A percentile compares a stretch with the other conserved stretches of the same genome.
Evolutionary conservation across 2,797 vertebrate genomes (phyloP).

Genomic region (Hyperoplus immaculatus): DNA sequence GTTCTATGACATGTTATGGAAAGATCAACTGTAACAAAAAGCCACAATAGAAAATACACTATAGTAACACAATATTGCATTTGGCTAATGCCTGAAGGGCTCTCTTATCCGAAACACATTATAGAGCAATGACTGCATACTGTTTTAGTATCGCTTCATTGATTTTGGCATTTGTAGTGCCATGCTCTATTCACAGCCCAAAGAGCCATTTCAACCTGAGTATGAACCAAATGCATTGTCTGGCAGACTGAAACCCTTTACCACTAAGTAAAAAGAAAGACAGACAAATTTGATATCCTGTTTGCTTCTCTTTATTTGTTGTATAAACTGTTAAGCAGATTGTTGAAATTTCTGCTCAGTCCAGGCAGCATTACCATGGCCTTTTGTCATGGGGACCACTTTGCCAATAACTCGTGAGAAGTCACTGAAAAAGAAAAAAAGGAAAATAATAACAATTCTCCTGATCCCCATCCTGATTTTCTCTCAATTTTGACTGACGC

Average conservation of each 20-base stretch:
- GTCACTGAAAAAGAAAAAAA: slow-evolving; percentile 13
- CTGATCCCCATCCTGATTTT: slow-evolving; percentile 14
- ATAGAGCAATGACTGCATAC: background rate
- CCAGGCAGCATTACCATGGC: slow-evolving; percentile 74
- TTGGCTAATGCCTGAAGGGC: background rate
- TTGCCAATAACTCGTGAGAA: slow-evolving; percentile 57
- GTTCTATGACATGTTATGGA: slow-evolving; percentile 20
- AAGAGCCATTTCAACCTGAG: slow-evolving; percentile 9
- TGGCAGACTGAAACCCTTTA: slow-evolving; percentile 82
- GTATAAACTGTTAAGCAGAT: slow-evolving; percentile 70
- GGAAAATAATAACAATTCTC: background rate
- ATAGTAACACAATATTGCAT: background rate
- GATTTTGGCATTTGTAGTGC: slow-evolving; percentile 11
- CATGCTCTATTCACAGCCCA: background rate
- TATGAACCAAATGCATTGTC: slow-evolving; percentile 27
- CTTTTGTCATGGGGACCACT: slow-evolving; percentile 78
- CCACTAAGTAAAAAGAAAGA: slow-evolving; percentile 66
- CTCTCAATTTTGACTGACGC: slow-evolving; percentile 3
- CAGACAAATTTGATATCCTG: slow-evolving; percentile 56
- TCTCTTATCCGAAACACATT: slow-evolving; percentile 6
- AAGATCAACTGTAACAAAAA: slow-evolving; percentile 8
- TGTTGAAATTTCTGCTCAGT: slow-evolving; percentile 75
- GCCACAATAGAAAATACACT: slow-evolving; percentile 9
- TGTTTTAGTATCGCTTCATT: slow-evolving; percentile 16
- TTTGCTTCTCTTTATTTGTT: slow-evolving; percentile 70